These are phyloP conservation scores for Trissolcus japonicus DNA, from an alignment of 2,888 invertebrate species.

Conservation along the genomic window DNA sequence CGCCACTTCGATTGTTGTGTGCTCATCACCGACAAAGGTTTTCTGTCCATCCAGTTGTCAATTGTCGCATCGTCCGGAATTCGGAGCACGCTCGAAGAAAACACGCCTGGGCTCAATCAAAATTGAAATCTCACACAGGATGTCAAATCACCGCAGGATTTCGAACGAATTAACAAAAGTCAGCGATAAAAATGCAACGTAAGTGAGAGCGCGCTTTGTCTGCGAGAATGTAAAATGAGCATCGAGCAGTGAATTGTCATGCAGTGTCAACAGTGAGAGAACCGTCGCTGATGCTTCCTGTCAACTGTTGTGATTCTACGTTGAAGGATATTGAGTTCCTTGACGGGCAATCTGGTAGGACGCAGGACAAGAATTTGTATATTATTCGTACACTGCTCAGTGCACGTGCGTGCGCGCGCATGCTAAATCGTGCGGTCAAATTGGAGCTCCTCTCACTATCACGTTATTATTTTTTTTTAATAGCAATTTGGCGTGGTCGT, in stretches of 20 bases:
- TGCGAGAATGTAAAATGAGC: not conserved
- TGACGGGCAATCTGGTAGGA: slow-evolving; percentile 5
- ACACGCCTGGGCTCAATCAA: not conserved
- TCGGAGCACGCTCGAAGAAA: not conserved
- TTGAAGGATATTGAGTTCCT: not conserved
- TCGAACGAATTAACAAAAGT: not conserved
- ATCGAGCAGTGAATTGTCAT: not conserved
- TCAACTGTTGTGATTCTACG: not conserved
- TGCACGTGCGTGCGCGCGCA: slow-evolving; percentile 27
- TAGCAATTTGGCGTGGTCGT: no score
- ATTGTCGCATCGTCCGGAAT: not conserved
- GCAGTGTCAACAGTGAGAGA: not conserved
- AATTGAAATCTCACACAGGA: not conserved
- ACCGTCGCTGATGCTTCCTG: no score
- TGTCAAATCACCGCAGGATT: not conserved
- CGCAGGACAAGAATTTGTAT: slow-evolving; percentile 7
- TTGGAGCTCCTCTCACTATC: no score
- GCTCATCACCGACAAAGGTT: no score
- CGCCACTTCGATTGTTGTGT: not conserved
- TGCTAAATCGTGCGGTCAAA: slow-evolving; percentile 6
- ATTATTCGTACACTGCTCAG: not conserved
- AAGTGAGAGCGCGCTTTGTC: slow-evolving; percentile 1
- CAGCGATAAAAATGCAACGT: not conserved
- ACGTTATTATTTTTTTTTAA: no score
- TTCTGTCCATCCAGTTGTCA: not conserved